These are phyloP conservation scores for Macrosteles quadrilineatus DNA, from an alignment of 1,140 invertebrate species.

Conservation along the genomic window DNA sequence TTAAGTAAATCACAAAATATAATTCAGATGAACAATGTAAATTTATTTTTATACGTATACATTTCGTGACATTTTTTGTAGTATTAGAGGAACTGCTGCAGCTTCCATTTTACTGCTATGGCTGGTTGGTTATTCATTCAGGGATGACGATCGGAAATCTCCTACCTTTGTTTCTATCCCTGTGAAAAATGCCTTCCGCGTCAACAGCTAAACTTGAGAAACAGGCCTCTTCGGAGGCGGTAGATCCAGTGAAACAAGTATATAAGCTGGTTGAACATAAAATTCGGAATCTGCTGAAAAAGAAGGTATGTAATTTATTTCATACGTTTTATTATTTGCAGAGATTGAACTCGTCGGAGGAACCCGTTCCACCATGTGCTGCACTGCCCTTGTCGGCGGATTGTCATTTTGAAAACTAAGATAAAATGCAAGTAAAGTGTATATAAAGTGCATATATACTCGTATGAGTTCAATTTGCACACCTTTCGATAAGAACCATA, in stretches of 20 bases:
- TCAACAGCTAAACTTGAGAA: slow-evolving; percentile 83
- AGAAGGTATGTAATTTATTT: slow-evolving; percentile 71
- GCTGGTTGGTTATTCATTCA: too few species aligned
- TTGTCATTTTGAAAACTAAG: neutral
- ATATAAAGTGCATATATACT: neutral
- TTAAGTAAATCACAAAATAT: too few species aligned
- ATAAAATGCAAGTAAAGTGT: neutral
- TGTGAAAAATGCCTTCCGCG: slow-evolving; percentile 84
- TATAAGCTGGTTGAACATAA: slow-evolving; percentile 88
- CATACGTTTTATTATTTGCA: neutral
- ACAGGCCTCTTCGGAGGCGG: slow-evolving; percentile 70
- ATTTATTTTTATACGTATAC: too few species aligned
- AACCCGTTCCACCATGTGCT: neutral
- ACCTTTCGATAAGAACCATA: too few species aligned
- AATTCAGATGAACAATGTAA: too few species aligned
- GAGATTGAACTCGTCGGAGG: neutral
- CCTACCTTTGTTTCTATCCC: slow-evolving; percentile 43
- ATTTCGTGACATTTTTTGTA: too few species aligned
- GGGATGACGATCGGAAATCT: slow-evolving; percentile 20
- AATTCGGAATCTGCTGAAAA: slow-evolving; percentile 93
- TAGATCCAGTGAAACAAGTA: slow-evolving; percentile 76
- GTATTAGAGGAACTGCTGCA: too few species aligned
- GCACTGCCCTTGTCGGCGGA: too few species aligned
- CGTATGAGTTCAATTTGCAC: too few species aligned
- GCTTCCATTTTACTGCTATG: too few species aligned